These are phyloP conservation scores for Bombus vancouverensis DNA, from an alignment of 1,140 invertebrate species.

Conservation along the genomic window DNA sequence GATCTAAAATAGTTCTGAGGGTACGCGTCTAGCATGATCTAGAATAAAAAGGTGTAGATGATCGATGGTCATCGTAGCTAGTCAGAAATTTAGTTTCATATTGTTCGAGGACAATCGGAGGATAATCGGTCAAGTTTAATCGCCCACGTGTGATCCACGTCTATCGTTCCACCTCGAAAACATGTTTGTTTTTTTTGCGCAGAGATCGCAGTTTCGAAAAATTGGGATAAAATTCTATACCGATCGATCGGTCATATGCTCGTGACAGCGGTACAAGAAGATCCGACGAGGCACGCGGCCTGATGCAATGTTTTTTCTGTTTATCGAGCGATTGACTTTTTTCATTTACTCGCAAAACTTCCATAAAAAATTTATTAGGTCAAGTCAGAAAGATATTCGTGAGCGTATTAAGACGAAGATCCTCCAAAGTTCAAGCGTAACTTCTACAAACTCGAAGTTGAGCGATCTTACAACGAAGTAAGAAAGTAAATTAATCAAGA, in stretches of 20 bases:
- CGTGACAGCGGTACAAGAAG: conserved; percentile 58
- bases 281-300: conserved; percentile 32
- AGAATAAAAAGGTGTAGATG: neutral
- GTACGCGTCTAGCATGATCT: neutral
- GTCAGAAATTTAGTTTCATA: conserved; percentile 20
- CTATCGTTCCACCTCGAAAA: neutral
- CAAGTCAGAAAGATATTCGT: neutral
- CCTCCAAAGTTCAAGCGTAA: too few relatives aligned
- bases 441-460: neutral
- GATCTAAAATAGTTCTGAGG: neutral
- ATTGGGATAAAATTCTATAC: neutral
- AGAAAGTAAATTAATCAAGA: neutral
- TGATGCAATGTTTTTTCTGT: neutral
- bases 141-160: conserved; percentile 11
- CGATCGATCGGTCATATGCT: conserved; percentile 53
- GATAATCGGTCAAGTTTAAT: conserved; percentile 41
- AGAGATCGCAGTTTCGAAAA: conserved; percentile 37
- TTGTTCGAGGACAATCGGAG: conserved; percentile 14
- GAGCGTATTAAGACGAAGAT: too few relatives aligned
- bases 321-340: neutral
- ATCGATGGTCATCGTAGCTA: conserved; percentile 5
- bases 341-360: neutral
- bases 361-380: neutral
- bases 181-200: neutral
- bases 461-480: neutral